Percentiles rank a stretch among this genome's conserved stretches.
These are phyloP conservation scores for Eugnorisma glareosa DNA, from an alignment of 2,888 invertebrate species.

Conservation along the genomic window DNA sequence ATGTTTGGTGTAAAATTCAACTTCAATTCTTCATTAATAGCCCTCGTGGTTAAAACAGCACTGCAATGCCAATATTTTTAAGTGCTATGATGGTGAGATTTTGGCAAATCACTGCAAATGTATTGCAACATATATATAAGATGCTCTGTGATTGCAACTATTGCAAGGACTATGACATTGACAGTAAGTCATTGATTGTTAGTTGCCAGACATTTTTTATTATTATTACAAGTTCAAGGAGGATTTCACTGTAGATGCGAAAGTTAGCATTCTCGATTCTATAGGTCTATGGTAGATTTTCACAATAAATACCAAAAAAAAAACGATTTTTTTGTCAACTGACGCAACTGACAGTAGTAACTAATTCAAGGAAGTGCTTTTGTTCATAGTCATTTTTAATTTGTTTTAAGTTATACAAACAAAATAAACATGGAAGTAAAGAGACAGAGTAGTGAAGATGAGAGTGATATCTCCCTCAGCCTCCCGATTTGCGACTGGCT, in stretches of 20 bases:
- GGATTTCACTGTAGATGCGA: neutral
- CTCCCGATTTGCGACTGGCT: constrained; percentile 74
- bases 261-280: neutral
- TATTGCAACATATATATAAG: no score
- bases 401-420: neutral
- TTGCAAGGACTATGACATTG: neutral
- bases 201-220: neutral
- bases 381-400: neutral
- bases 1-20: neutral
- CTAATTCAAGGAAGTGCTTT: neutral
- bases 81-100: neutral
- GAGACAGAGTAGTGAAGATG: neutral
- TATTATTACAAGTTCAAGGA: neutral
- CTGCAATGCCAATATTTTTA: neutral
- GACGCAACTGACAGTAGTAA: neutral
- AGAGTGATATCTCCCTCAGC: neutral
- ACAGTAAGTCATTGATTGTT: constrained; percentile 1
- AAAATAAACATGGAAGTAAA: constrained; percentile 13
- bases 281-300: neutral
- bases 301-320: neutral
- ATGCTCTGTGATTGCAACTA: no score
- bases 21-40: neutral
- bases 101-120: neutral
- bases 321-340: no score
- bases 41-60: neutral